Evolutionary conservation across 2,888 invertebrate genomes (phyloP), one percentile per base, ranked within the genome.

Genomic region (Apoda limacodes): DNA sequence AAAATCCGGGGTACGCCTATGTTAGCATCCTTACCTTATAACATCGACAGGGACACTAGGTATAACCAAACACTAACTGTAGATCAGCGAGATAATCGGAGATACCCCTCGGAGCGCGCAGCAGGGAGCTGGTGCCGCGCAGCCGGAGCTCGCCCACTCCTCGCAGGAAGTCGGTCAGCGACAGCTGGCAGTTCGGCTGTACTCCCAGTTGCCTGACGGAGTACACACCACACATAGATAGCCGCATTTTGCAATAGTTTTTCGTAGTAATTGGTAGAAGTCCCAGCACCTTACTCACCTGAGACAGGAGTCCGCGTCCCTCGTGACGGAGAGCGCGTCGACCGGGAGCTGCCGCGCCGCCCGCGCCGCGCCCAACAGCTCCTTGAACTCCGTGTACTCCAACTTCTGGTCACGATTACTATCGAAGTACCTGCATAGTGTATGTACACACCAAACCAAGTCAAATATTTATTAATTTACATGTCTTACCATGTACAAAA

Each of bases 61-160:
- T n/a, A n/a, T n/a, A n/a, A n/a, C n/a, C n/a, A n/a, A n/a, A n/a
- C n/a, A n/a, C 58, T 56, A 37, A 71, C 71, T 71, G 64, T 32
- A 74, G 43, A 34, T 75, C 74, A 3, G 53, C 19, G 11, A 74
- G 45, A 37, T 72, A 72, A 0, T 51, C 60, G n/a, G 55, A 40
- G 15, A 65, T 49, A 39, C 63, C 58, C 12, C 65, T 66, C 0
- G 82, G 74, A 2, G 88, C 67, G n/a, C 89, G 71, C 42, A 89
- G 82, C 30, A 90, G 60, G 1, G 82, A 71, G 17, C 88, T 88
- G 9, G 88, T 88, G 5, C 89, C 89, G 28, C 88, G 70, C 24
- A 89, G 82, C 30, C 84, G 85, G 9, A 87, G 63, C 43, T 87
- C 86, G 3, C 85, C 85, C 5, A 89, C 85, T 1, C 83, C 83